phyloP scores from a whole-genome alignment of 30 jellyfish, hydroid and myxozoan species.

The Sanderia malayensis region DNA sequence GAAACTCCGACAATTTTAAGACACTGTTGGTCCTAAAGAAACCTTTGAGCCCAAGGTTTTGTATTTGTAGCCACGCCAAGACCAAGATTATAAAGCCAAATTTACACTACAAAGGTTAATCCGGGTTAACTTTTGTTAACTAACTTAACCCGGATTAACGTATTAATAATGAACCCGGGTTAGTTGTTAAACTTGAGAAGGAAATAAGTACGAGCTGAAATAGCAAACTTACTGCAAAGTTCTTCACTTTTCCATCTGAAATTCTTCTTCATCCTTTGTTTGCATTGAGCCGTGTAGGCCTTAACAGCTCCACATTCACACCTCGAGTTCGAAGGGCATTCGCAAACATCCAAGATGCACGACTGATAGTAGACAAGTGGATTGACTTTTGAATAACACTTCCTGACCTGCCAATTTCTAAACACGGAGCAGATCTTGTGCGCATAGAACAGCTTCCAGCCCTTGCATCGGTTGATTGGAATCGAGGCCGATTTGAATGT shows the following conservation, averaged over 20 bases:
- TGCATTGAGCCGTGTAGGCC: constrained; percentile 74
- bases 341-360: constrained; percentile 76
- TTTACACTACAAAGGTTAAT: too few relatives aligned
- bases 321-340: constrained; percentile 62
- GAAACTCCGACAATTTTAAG: too few relatives aligned
- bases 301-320: constrained; percentile 89
- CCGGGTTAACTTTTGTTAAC: too few relatives aligned
- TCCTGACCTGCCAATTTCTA: constrained; percentile 40
- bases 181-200: too few relatives aligned
- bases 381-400: constrained; percentile 57
- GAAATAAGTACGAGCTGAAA: too few relatives aligned
- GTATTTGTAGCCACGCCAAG: too few relatives aligned
- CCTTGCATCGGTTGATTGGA: constrained; percentile 43
- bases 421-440: constrained; percentile 59
- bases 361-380: constrained; percentile 64
- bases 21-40: too few relatives aligned
- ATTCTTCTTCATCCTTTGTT: constrained; percentile 7
- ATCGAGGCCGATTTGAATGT: constrained; percentile 31
- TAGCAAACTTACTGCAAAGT: constrained; percentile 58
- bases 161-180: too few relatives aligned
- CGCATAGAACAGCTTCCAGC: constrained; percentile 70
- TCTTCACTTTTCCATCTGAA: constrained; percentile 59
- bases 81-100: too few relatives aligned
- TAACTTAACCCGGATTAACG: too few relatives aligned
- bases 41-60: too few relatives aligned